Evolutionary conservation across 1,140 invertebrate species (phyloP).

Genomic region (Eumaeus atala): DNA sequence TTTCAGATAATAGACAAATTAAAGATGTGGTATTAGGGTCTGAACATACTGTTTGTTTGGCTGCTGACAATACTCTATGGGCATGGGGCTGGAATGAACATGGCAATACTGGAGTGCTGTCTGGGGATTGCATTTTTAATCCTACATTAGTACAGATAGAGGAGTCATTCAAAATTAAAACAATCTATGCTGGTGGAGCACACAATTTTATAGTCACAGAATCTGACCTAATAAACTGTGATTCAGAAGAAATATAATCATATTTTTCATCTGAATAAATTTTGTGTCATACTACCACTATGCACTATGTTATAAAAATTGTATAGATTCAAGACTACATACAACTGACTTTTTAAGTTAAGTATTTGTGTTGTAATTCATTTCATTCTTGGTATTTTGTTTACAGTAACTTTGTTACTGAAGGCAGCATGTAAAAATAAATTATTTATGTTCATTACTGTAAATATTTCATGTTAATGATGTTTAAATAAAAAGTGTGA

Average conservation of each 20-base stretch:
- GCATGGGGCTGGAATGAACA: slow-evolving; percentile 96
- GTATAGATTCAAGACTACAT: no score
- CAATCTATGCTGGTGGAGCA: slow-evolving; percentile 61
- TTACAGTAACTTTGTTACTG: no score
- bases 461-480: no score
- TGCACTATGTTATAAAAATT: no score
- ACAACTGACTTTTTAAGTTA: no score
- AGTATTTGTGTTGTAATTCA: no score
- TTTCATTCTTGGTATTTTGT: no score
- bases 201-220: slow-evolving; percentile 61
- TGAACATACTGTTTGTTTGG: slow-evolving; percentile 83
- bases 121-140: slow-evolving; percentile 75
- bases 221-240: slow-evolving; percentile 5
- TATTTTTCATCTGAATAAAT: no score
- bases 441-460: no score
- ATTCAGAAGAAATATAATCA: not conserved
- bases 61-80: slow-evolving; percentile 76
- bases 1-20: slow-evolving; percentile 64
- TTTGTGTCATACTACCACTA: no score
- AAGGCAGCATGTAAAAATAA: no score
- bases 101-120: slow-evolving; percentile 86
- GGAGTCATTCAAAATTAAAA: slow-evolving; percentile 32
- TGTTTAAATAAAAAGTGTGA: no score
- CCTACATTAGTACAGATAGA: slow-evolving; percentile 46
- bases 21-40: slow-evolving; percentile 81